These are phyloP conservation scores for Hydrotaea diabolus DNA, from an alignment of 2,888 invertebrate species.

Conservation along the genomic window DNA sequence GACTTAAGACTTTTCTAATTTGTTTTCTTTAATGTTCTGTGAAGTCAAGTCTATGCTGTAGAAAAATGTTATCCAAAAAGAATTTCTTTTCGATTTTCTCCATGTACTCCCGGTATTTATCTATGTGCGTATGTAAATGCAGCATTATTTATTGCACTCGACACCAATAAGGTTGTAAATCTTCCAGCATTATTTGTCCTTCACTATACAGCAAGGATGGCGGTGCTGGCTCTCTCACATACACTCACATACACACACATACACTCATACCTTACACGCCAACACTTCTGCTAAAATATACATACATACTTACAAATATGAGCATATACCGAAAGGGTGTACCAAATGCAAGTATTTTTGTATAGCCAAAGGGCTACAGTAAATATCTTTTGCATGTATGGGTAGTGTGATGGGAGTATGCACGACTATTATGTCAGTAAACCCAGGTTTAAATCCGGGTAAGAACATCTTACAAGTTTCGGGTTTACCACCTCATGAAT, in stretches of 20 bases:
- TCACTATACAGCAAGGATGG: conserved; percentile 36
- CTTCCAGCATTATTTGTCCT: conserved; percentile 62
- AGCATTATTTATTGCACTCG: conserved; percentile 63
- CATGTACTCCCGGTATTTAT: conserved; percentile 37
- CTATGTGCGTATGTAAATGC: conserved; percentile 44
- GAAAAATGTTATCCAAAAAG: neutral
- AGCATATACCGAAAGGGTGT: too few species aligned
- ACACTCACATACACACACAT: neutral
- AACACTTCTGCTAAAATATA: neutral
- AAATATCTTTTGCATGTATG: too few species aligned
- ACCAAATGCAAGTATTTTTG: too few species aligned
- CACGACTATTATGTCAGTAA: too few species aligned
- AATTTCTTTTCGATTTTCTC: conserved; percentile 19
- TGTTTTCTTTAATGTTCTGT: too few species aligned
- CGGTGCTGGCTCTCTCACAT: conserved; percentile 23
- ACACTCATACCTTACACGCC: neutral
- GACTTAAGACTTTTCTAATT: too few species aligned
- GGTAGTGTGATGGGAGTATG: too few species aligned
- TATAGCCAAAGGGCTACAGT: too few species aligned
- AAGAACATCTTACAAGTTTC: too few species aligned
- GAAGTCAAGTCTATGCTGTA: too few species aligned
- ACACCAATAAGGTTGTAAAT: conserved; percentile 64
- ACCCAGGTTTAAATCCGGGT: too few species aligned
- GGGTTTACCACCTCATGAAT: too few species aligned
- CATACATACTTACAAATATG: neutral